These are phyloP conservation scores for Pelusios castaneus DNA, from an alignment of 2,113 vertebrate species.

Conservation along the genomic window DNA sequence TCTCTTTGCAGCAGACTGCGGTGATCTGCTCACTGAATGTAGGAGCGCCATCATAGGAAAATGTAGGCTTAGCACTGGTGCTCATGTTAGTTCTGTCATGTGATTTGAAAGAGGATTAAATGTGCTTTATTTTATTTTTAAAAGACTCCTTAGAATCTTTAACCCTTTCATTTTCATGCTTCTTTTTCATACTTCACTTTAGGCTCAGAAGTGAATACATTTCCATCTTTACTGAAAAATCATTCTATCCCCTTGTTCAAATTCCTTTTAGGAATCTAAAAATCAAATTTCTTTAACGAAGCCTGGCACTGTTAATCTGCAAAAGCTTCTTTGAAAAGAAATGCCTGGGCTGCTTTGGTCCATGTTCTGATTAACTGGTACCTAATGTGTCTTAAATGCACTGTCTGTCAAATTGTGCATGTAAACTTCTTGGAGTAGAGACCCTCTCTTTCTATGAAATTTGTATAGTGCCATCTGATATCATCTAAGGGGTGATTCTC, in stretches of 20 bases:
- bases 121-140: background rate
- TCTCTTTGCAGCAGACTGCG: background rate
- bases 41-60: background rate
- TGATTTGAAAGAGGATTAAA: background rate
- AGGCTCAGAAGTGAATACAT: background rate
- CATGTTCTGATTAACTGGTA: background rate
- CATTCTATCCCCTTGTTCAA: background rate
- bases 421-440: background rate
- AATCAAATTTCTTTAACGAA: background rate
- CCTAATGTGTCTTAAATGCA: background rate
- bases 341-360: background rate
- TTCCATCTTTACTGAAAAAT: background rate
- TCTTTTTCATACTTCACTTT: background rate
- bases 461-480: background rate
- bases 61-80: background rate
- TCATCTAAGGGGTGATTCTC: background rate
- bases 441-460: background rate
- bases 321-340: constrained; percentile 7
- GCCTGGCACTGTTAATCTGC: background rate
- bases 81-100: background rate
- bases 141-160: background rate
- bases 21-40: background rate
- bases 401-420: background rate
- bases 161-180: background rate
- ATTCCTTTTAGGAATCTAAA: background rate